Evolutionary conservation across 2,888 invertebrate species (phyloP).

Genomic region (Mythimna albipuncta): DNA sequence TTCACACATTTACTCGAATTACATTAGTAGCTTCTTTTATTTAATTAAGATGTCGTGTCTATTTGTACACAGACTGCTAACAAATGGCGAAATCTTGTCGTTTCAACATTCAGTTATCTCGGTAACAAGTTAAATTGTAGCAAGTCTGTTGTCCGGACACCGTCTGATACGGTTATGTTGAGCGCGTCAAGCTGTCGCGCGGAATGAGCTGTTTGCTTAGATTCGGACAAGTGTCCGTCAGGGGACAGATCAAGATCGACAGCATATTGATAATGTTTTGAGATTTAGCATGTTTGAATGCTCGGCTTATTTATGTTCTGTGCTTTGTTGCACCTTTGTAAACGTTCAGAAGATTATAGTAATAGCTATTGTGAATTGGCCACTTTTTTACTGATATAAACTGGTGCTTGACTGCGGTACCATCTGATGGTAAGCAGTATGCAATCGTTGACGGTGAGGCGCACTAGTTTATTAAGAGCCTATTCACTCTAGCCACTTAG

Average conservation of each 20-base stretch:
- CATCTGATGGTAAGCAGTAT: too few species aligned
- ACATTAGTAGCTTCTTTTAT: conserved; percentile 33
- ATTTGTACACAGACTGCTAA: conserved; percentile 9
- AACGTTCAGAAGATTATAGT: not conserved
- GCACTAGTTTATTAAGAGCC: too few species aligned
- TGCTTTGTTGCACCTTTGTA: not conserved
- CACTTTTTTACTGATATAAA: too few species aligned
- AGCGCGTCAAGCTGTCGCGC: conserved; percentile 27
- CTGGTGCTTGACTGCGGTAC: too few species aligned
- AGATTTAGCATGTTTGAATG: not conserved
- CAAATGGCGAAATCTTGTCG: conserved; percentile 29
- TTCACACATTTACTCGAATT: conserved; percentile 39
- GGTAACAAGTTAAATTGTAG: conserved; percentile 18
- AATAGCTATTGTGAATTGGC: not conserved
- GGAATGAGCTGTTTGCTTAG: conserved; percentile 19
- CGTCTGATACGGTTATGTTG: conserved; percentile 25
- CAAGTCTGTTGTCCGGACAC: conserved; percentile 30
- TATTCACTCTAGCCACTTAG: not conserved
- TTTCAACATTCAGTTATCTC: conserved; percentile 34
- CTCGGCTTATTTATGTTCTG: not conserved
- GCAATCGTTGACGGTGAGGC: too few species aligned
- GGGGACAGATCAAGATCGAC: not conserved
- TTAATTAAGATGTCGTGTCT: conserved; percentile 34
- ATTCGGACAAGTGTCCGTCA: conserved; percentile 23
- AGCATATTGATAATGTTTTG: conserved; percentile 18